A percentile compares a stretch with the other conserved stretches of the same genome.
These are phyloP conservation scores for Iphiclides podalirius DNA, from an alignment of 2,888 invertebrate genomes.

Conservation along the genomic window DNA sequence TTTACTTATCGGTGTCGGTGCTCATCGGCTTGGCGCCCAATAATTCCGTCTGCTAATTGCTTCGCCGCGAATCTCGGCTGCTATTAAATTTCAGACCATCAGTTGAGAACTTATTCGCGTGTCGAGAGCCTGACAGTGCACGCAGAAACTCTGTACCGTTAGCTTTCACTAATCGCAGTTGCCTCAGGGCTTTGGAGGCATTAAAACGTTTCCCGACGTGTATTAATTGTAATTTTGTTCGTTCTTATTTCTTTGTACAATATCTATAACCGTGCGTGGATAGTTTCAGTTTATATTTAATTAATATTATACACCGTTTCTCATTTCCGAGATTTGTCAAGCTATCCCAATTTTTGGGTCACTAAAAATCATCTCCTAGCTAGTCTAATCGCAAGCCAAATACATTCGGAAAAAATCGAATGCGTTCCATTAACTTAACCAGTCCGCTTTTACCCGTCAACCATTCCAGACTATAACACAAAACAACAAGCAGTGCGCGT, in stretches of 20 bases:
- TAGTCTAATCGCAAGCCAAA: no score
- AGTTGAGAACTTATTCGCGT: slow-evolving; percentile 28
- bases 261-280: no score
- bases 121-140: slow-evolving; percentile 24
- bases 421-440: no score
- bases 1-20: slow-evolving; percentile 12
- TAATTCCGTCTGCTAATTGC: slow-evolving; percentile 51
- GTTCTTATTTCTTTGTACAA: no score
- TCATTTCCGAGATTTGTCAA: no score
- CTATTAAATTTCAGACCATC: slow-evolving; percentile 51
- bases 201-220: no score
- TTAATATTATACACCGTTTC: no score
- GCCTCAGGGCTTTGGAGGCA: no score
- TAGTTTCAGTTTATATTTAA: no score
- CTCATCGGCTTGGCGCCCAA: slow-evolving; percentile 39
- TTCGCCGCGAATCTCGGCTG: slow-evolving; percentile 43
- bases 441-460: neutral
- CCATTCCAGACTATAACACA: slow-evolving; percentile 14
- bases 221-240: neutral
- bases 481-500: slow-evolving; percentile 9
- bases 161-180: slow-evolving; percentile 8
- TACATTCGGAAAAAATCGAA: no score
- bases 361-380: no score
- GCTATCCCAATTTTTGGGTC: no score
- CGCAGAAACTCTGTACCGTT: slow-evolving; percentile 25